Evolutionary conservation across 2,113 vertebrate species (phyloP).

Genomic region (Muscicapa adusta): DNA sequence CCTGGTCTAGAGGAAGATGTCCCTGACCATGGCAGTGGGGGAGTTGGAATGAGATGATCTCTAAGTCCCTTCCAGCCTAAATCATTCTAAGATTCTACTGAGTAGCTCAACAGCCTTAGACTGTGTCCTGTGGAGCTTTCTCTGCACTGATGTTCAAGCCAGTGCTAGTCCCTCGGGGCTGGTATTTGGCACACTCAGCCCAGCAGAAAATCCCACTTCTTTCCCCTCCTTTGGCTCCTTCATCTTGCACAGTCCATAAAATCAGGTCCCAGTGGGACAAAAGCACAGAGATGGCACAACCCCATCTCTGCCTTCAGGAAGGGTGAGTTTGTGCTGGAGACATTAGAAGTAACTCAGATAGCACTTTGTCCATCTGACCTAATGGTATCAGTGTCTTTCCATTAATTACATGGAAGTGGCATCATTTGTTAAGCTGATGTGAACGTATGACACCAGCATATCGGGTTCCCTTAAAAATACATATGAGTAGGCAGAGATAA

Average conservation of each 20-base stretch:
- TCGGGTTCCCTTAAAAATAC: slow-evolving; percentile 29
- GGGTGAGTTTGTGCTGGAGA: not conserved
- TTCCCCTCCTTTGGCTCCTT: not conserved
- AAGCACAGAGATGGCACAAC: not conserved
- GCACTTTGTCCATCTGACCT: not conserved
- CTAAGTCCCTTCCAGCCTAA: not conserved
- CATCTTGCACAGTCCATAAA: not conserved
- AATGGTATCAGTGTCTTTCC: not conserved
- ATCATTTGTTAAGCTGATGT: slow-evolving; percentile 17
- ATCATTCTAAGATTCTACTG: not conserved
- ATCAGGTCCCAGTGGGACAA: not conserved
- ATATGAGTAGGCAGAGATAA: slow-evolving; percentile 52
- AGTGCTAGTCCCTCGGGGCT: not conserved
- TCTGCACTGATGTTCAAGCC: not conserved
- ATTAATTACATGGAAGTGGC: slow-evolving; percentile 17
- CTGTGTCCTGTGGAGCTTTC: not conserved
- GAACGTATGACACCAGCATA: not conserved
- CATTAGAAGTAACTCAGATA: not conserved
- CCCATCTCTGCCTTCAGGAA: not conserved
- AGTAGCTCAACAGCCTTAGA: not conserved
- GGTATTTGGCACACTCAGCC: not conserved
- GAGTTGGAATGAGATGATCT: not conserved
- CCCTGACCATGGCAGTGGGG: not conserved
- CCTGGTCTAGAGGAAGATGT: not conserved
- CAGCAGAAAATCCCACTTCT: not conserved